A percentile compares a stretch with the other conserved stretches of the same genome.
These are phyloP conservation scores for Trachops cirrhosus DNA, from an alignment of 2,797 vertebrate species.

Conservation along the genomic window DNA sequence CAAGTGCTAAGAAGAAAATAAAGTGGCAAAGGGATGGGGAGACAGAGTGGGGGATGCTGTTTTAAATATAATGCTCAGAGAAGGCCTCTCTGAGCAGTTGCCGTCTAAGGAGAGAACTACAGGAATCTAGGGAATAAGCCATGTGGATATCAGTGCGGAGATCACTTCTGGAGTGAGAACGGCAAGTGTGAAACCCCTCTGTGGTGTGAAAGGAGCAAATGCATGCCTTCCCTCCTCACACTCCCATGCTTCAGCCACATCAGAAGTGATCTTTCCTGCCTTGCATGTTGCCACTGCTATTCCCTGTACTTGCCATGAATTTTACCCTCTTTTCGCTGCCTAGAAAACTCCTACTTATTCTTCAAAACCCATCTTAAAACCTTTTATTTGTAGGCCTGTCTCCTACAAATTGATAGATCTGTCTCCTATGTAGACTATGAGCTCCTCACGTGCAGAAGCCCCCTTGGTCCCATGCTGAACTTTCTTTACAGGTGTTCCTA, in stretches of 20 bases:
- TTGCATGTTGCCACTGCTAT: not conserved
- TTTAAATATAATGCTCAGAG: not conserved
- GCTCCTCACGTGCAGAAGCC: not conserved
- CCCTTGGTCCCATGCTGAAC: not conserved
- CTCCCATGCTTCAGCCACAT: not conserved
- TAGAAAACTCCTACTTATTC: not conserved
- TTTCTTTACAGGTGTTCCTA: not conserved
- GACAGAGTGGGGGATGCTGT: not conserved
- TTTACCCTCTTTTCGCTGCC: not conserved
- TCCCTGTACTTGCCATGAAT: not conserved
- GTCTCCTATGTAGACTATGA: not conserved
- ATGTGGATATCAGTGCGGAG: not conserved
- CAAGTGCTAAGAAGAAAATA: not conserved
- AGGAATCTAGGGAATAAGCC: not conserved
- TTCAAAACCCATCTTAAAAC: not conserved
- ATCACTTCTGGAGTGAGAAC: accelerated
- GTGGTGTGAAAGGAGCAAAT: not conserved
- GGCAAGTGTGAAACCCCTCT: not conserved
- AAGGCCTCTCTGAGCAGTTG: not conserved
- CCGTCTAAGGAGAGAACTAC: not conserved
- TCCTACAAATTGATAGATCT: not conserved
- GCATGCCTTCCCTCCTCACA: not conserved
- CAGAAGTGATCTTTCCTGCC: not conserved
- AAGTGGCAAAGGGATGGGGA: not conserved
- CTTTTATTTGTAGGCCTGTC: not conserved